Evolutionary conservation across 1,140 invertebrate genomes (phyloP).

Genomic region (Bombus pascuorum): DNA sequence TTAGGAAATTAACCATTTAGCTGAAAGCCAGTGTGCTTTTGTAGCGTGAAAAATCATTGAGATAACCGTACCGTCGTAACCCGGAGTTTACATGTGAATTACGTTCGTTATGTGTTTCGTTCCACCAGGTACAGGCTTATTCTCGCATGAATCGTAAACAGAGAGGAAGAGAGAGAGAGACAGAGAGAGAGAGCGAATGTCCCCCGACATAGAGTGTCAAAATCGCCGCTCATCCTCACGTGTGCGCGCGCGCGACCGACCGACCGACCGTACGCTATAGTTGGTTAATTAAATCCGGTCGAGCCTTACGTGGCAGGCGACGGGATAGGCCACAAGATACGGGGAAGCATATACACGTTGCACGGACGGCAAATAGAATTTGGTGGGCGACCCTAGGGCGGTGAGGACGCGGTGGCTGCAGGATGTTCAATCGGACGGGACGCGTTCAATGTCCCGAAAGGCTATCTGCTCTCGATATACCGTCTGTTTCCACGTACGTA

Average conservation of each 20-base stretch:
- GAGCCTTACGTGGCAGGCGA: slow-evolving; percentile 48
- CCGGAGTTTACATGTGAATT: slow-evolving; percentile 4
- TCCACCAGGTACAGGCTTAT: not conserved
- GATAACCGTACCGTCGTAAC: slow-evolving; percentile 6
- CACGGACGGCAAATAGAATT: slow-evolving; percentile 72
- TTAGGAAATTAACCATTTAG: not conserved
- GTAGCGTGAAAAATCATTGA: not conserved
- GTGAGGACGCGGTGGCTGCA: slow-evolving; percentile 45
- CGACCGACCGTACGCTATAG: not conserved
- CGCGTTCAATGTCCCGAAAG: slow-evolving; percentile 78
- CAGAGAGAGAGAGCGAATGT: not conserved
- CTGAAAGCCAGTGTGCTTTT: not conserved
- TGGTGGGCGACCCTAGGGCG: slow-evolving; percentile 54
- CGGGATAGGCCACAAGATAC: slow-evolving; percentile 62
- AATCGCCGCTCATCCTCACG: slow-evolving; percentile 11
- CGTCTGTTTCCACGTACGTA: slow-evolving; percentile 41
- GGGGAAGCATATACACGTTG: slow-evolving; percentile 58
- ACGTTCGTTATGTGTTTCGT: not conserved
- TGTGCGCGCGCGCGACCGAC: not conserved
- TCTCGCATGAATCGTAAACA: not conserved
- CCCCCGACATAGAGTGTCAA: slow-evolving; percentile 1
- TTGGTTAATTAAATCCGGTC: slow-evolving; percentile 62
- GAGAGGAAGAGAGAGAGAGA: not conserved
- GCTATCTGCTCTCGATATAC: slow-evolving; percentile 77
- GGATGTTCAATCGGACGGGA: slow-evolving; percentile 77